phyloP scores from a whole-genome alignment of 2,797 vertebrate species.

The Kryptolebias ocellatus region DNA sequence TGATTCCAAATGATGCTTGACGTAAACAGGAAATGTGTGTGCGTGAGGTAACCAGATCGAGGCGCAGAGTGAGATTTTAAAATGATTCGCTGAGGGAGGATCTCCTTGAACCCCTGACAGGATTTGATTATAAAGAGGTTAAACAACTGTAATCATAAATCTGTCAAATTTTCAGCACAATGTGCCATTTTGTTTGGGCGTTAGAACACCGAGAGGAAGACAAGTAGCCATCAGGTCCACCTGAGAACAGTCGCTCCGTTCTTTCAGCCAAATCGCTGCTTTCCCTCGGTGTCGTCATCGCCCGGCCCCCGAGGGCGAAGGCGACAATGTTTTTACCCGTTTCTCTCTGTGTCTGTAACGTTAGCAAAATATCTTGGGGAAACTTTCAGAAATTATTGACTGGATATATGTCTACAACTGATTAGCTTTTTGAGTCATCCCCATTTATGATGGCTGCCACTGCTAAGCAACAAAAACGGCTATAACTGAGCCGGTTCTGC shows the following conservation, averaged over 20 bases:
- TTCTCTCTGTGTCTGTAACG: too few species aligned
- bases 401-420: too few species aligned
- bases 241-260: conserved; percentile 59
- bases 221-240: conserved; percentile 62
- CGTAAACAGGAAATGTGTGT: conserved; percentile 56
- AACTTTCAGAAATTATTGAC: too few species aligned
- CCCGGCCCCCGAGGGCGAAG: too few species aligned
- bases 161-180: conserved; percentile 73
- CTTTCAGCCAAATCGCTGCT: conserved; percentile 60
- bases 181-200: conserved; percentile 60
- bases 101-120: conserved; percentile 72
- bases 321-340: too few species aligned
- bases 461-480: too few species aligned
- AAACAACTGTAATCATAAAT: conserved; percentile 79
- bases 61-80: conserved; percentile 50
- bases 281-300: conserved; percentile 41
- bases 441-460: too few species aligned
- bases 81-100: conserved; percentile 52
- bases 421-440: too few species aligned
- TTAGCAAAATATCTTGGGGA: too few species aligned
- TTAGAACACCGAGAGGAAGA: conserved; percentile 55
- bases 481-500: too few species aligned
- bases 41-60: conserved; percentile 33
- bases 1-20: conserved; percentile 37
- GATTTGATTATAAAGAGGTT: conserved; percentile 77